These are phyloP conservation scores for Homarus americanus DNA, from an alignment of 1,140 invertebrate species.

Conservation along the genomic window DNA sequence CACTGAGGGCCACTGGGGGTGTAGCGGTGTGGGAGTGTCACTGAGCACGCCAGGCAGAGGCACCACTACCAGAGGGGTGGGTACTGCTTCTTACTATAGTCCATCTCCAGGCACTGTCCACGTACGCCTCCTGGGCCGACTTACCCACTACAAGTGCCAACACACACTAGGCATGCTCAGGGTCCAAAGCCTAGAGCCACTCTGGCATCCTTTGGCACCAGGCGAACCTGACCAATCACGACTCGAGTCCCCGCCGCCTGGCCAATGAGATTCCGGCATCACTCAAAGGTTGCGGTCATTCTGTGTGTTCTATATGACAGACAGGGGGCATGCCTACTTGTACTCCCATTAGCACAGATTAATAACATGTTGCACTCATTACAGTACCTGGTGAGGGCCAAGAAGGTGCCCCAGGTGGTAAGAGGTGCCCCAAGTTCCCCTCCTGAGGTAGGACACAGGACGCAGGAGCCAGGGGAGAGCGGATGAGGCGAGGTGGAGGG, in stretches of 20 bases:
- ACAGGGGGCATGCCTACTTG: background rate
- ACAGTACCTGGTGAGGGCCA: background rate
- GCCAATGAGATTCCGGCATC: slow-evolving; percentile 44
- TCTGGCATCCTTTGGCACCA: slow-evolving; percentile 44
- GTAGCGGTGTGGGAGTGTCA: slow-evolving; percentile 4
- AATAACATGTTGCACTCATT: background rate
- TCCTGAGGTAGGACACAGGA: slow-evolving; percentile 13
- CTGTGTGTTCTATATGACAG: slow-evolving; percentile 27
- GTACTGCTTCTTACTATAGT: background rate
- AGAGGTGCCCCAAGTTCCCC: background rate
- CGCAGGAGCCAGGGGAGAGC: slow-evolving; percentile 16
- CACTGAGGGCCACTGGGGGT: slow-evolving; percentile 6
- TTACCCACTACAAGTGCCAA: slow-evolving; percentile 67
- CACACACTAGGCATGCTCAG: slow-evolving; percentile 60
- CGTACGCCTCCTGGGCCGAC: slow-evolving; percentile 51
- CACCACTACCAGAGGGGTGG: background rate
- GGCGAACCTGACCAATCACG: slow-evolving; percentile 40
- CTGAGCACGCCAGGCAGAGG: background rate
- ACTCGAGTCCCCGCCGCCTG: slow-evolving; percentile 19
- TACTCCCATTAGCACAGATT: background rate
- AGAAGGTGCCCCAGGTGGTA: background rate
- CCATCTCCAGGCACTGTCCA: slow-evolving; percentile 24
- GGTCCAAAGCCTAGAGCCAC: slow-evolving; percentile 33
- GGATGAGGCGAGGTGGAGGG: slow-evolving; percentile 45
- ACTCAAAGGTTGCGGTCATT: slow-evolving; percentile 16